Evolutionary conservation across 2,113 vertebrate species (phyloP), one percentile per base, ranked within the genome.

Genomic region (Litocranius walleri): DNA sequence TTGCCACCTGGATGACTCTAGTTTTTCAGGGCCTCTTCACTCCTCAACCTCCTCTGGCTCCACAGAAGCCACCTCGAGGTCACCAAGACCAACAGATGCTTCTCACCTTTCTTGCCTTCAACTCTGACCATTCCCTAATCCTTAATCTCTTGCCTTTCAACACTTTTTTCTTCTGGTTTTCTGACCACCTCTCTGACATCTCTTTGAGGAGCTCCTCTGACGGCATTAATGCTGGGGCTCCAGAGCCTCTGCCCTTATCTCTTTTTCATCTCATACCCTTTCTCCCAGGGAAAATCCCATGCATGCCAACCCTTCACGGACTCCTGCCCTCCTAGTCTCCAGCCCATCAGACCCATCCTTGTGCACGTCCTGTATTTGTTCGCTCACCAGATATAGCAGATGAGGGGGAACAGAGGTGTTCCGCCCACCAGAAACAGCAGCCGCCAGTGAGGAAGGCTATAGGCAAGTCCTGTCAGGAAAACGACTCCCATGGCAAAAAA

Each of bases 371-470:
- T 0, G 25, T 7, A 4, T 11, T 3, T 10, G 10, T 4, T 43
- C 23, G 11, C 99, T 99, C 93, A 99, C 99, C 99, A 98, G 48
- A 98, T 97, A 48, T 78, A 99, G 82, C 98, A 52, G 64, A 98
- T 96, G 90, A 99, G 61, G 2, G 97, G 52, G 45, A 99, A 80
- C 0, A 99, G 11, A 0, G 99, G 99, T 3, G 59, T 88, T 7
- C 99, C 99, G 1, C 99, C 98, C 81, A 99, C 97, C 23, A 99
- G 95, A 30, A 99, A 98, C 92, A 99, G 97, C 81, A 99, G 88
- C 97, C 99, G 99, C 99, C 99, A 99, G 98, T 99, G 98, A 0
- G 40, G 99, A 43, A 99, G 96, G 0, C 95, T 98, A 0, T 99
- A 99, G 78, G 99, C 98, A 10, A 99, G 45, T 0, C 99, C 99